Conservation (phyloP, 1,140 invertebrate species). For the Pectinophora gossypiella region DNA sequence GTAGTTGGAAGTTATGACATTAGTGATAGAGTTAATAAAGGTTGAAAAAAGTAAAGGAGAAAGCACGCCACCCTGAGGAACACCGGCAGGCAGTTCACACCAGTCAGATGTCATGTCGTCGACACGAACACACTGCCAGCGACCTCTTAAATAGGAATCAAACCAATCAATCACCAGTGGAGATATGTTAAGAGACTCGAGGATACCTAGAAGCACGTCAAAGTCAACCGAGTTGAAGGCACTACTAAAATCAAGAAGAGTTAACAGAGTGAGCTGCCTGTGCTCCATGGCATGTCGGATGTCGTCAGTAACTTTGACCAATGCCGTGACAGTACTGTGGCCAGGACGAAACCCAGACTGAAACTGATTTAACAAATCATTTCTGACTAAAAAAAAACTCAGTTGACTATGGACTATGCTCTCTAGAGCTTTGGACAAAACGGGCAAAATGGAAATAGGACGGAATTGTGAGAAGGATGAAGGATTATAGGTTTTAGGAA, state of each 20-base stretch:
- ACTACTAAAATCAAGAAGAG: constrained; percentile 5
- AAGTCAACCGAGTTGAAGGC: constrained; percentile 6
- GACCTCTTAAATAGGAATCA: background rate
- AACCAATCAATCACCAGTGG: background rate
- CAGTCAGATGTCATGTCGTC: background rate
- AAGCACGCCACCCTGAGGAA: constrained; percentile 14
- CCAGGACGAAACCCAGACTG: background rate
- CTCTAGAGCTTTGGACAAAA: constrained; percentile 14
- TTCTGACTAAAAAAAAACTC: background rate
- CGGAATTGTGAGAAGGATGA: background rate
- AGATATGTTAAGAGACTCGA: background rate
- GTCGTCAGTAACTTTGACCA: constrained; percentile 1
- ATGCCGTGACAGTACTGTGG: background rate
- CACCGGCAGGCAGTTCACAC: constrained; percentile 9
- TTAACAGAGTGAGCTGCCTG: background rate
- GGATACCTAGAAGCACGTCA: constrained; percentile 1
- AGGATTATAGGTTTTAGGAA: background rate
- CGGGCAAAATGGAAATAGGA: constrained; percentile 8
- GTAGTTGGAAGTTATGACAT: constrained; percentile 1
- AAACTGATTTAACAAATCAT: background rate
- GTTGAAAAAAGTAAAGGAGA: constrained; percentile 13
- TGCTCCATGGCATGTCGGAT: constrained; percentile 6
- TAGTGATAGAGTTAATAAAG: constrained; percentile 12
- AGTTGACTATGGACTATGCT: constrained; percentile 6
- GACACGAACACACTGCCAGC: background rate